Percentiles rank a stretch among this genome's conserved stretches.
These are phyloP conservation scores for Chaenocephalus aceratus DNA, from an alignment of 2,113 vertebrate species.

Conservation along the genomic window DNA sequence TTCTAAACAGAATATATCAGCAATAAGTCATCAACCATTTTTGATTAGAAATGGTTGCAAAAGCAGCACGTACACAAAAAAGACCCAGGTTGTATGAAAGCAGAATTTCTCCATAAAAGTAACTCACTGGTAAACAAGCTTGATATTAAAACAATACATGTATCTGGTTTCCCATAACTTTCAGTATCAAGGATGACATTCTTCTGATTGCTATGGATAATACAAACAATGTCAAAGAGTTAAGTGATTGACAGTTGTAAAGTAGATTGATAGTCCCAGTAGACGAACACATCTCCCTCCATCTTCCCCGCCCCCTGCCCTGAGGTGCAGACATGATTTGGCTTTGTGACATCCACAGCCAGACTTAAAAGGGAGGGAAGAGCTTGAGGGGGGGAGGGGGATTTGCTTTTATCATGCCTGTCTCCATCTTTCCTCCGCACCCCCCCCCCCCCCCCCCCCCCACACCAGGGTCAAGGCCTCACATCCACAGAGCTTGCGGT, in stretches of 20 bases:
- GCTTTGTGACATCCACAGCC: conserved; percentile 66
- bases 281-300: conserved; percentile 19
- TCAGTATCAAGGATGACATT: background rate
- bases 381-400: conserved; percentile 20
- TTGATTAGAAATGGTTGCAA: background rate
- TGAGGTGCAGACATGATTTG: conserved; percentile 68
- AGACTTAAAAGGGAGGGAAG: conserved; percentile 74
- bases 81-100: too few species aligned
- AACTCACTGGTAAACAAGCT: too few species aligned
- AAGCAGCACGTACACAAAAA: too few species aligned
- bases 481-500: conserved; percentile 91
- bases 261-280: conserved; percentile 6
- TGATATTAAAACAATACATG: too few species aligned
- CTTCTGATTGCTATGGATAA: background rate
- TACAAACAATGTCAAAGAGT: background rate
- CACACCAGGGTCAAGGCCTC: conserved; percentile 88
- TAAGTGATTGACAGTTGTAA: background rate
- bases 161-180: background rate
- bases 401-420: conserved; percentile 89
- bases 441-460: conserved; percentile 26
- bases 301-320: conserved; percentile 47
- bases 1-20: background rate
- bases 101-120: too few species aligned
- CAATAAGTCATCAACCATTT: background rate
- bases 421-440: conserved; percentile 88